phyloP scores from a whole-genome alignment of 1,140 invertebrate genomes.

The Plutomurus gul region DNA sequence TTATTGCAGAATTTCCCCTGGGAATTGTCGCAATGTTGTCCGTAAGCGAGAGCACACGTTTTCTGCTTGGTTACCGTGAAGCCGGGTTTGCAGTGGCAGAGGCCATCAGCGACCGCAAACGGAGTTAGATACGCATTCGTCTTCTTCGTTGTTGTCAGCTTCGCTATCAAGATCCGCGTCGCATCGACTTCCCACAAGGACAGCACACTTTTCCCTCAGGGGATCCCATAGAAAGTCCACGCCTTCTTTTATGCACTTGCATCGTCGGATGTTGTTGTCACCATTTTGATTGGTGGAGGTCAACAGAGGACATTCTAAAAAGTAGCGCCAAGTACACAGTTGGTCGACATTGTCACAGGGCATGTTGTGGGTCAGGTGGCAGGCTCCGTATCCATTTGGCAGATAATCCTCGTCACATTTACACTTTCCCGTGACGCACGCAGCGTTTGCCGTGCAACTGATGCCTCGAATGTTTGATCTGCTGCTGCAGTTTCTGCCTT shows the following conservation, averaged over 20 bases:
- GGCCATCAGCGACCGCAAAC: background rate
- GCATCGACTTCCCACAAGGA: background rate
- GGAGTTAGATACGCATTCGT: conserved; percentile 7
- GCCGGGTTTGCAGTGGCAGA: conserved; percentile 8
- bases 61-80: background rate
- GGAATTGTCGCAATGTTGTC: background rate
- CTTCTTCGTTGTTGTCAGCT: background rate
- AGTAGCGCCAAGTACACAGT: background rate
- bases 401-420: background rate
- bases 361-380: background rate
- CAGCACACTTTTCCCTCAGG: background rate
- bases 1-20: background rate
- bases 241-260: background rate
- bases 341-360: background rate
- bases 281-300: background rate
- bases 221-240: background rate
- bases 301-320: background rate
- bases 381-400: background rate
- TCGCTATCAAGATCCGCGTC: background rate
- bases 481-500: background rate
- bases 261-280: too few species aligned
- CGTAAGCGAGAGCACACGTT: background rate
- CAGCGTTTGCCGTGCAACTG: background rate
- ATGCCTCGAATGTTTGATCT: too few species aligned
- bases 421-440: background rate